Evolutionary conservation across 2,113 vertebrate species (phyloP).

Genomic region (Istiophorus platypterus): DNA sequence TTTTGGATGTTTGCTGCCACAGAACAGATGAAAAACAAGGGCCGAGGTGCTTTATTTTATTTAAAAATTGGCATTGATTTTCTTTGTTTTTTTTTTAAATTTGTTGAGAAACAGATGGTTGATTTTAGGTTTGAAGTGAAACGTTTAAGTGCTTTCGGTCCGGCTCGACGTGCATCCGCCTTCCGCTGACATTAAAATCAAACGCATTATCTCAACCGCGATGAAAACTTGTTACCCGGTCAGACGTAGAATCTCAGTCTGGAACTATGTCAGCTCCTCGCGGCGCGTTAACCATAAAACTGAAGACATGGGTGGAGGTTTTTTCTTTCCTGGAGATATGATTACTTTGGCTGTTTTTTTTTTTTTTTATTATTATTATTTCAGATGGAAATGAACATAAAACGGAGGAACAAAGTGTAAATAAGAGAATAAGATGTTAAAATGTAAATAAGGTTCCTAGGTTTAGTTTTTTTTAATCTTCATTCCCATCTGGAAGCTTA

Average conservation of each 20-base stretch:
- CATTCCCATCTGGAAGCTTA: constrained; percentile 28
- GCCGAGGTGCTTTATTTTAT: constrained; percentile 49
- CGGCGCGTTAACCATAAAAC: neutral
- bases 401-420: constrained; percentile 68
- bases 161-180: neutral
- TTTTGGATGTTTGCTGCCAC: constrained; percentile 22
- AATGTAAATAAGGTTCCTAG: constrained; percentile 75
- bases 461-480: constrained; percentile 55
- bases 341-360: constrained; percentile 1
- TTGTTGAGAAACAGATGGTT: constrained; percentile 2
- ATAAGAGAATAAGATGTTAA: constrained; percentile 71
- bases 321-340: neutral
- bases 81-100: neutral
- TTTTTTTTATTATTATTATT: too few relatives aligned
- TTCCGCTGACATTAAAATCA: neutral
- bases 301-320: neutral
- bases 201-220: neutral
- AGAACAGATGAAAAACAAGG: constrained; percentile 46
- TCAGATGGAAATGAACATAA: constrained; percentile 35
- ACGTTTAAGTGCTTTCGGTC: constrained; percentile 14
- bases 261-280: neutral
- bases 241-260: neutral
- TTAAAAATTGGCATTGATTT: constrained; percentile 35
- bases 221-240: neutral
- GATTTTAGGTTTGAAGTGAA: constrained; percentile 70